A percentile compares a stretch with the other conserved stretches of the same genome.
Conservation (phyloP, 2,888 invertebrate species). For the Cyclophora punctaria region DNA sequence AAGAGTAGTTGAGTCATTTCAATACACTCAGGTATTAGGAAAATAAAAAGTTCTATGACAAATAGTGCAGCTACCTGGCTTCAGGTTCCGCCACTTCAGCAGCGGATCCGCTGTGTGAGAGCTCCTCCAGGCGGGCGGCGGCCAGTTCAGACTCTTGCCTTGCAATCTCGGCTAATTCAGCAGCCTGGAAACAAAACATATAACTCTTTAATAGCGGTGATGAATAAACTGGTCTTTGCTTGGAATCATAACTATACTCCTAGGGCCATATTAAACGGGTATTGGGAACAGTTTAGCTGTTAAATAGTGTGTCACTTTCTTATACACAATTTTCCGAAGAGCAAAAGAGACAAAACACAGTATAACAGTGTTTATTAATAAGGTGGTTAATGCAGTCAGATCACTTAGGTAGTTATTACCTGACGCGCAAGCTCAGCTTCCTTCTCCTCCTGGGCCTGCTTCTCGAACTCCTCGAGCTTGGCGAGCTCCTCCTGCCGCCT, state of each 20-base stretch:
- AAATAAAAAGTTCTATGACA: background rate
- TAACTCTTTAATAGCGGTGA: no score
- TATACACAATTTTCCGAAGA: no score
- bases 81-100: conserved; percentile 54
- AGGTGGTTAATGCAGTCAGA: no score
- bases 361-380: no score
- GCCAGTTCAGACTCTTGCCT: conserved; percentile 75
- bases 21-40: no score
- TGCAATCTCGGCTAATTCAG: conserved; percentile 80
- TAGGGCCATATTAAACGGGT: no score
- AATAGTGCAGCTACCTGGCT: conserved; percentile 32
- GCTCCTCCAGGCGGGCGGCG: conserved; percentile 75
- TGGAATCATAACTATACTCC: no score
- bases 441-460: conserved; percentile 77
- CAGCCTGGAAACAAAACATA: conserved; percentile 62
- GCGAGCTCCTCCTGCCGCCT: conserved; percentile 73
- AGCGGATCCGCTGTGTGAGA: conserved; percentile 58
- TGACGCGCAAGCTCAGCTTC: conserved; percentile 81
- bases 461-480: conserved; percentile 75
- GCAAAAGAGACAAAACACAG: no score
- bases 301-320: no score
- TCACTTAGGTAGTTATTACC: conserved; percentile 39
- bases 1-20: no score
- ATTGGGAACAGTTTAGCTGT: no score
- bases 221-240: no score